Evolutionary conservation across 2,797 vertebrate genomes (phyloP).

Genomic region (Semotilus atromaculatus): DNA sequence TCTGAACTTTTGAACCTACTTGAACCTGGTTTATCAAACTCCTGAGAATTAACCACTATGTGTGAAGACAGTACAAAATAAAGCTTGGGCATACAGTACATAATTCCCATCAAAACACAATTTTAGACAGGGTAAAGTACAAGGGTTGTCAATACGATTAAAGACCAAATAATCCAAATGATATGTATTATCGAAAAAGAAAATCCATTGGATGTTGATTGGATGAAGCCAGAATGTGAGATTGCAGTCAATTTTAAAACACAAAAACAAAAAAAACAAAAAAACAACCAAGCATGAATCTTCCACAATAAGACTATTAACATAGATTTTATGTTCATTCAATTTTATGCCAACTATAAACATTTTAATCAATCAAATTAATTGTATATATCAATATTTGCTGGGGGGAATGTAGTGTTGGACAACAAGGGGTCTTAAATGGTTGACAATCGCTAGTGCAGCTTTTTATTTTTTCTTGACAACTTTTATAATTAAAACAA

Average conservation of each 20-base stretch:
- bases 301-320: not conserved
- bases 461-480: not conserved
- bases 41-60: slow-evolving; percentile 22
- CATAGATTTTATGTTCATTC: not conserved
- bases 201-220: not conserved
- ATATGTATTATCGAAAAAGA: not conserved
- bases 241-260: not conserved
- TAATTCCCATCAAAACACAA: slow-evolving; percentile 15
- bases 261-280: no score
- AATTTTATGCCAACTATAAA: not conserved
- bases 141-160: not conserved
- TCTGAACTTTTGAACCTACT: slow-evolving; percentile 36
- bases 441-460: not conserved
- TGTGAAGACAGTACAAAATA: not conserved
- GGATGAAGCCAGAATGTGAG: not conserved
- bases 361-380: not conserved
- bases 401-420: not conserved
- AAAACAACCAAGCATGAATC: not conserved
- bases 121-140: not conserved
- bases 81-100: not conserved
- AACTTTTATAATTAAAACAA: not conserved
- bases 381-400: not conserved
- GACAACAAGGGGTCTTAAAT: not conserved
- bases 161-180: not conserved
- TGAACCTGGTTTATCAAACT: slow-evolving; percentile 38